Evolutionary conservation across 2,888 invertebrate genomes (phyloP).

Genomic region (Myopa tessellatipennis): DNA sequence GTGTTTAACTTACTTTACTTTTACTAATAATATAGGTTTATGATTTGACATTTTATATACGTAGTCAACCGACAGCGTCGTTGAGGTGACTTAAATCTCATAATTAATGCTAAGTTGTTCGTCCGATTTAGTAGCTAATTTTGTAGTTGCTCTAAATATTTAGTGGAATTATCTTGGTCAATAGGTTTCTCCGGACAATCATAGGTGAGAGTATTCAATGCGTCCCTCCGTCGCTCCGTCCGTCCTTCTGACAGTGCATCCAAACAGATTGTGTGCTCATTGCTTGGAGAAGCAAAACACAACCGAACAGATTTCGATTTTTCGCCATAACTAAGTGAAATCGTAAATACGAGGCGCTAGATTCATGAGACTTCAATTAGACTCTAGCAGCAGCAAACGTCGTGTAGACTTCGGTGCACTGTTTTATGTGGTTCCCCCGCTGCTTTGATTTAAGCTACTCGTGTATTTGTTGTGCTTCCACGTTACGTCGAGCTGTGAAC

Average conservation of each 20-base stretch:
- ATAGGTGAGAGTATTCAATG: background rate
- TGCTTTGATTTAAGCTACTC: background rate
- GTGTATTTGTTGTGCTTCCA: background rate
- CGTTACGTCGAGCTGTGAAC: background rate
- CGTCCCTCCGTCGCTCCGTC: background rate
- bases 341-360: constrained; percentile 63
- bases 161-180: constrained; percentile 45
- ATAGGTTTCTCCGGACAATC: constrained; percentile 25
- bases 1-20: too few relatives aligned
- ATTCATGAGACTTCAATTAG: constrained; percentile 66
- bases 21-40: too few relatives aligned
- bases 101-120: constrained; percentile 64
- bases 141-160: constrained; percentile 44
- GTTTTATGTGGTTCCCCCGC: background rate
- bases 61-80: too few relatives aligned
- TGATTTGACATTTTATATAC: too few relatives aligned
- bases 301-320: constrained; percentile 20
- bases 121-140: constrained; percentile 59
- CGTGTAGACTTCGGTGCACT: constrained; percentile 1
- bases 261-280: constrained; percentile 50
- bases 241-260: background rate
- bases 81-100: constrained; percentile 7
- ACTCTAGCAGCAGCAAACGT: constrained; percentile 44
- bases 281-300: background rate
- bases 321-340: constrained; percentile 54